Evolutionary conservation across 2,113 vertebrate genomes (phyloP), one percentile per base, ranked within the genome.

Genomic region (Notothenia coriiceps): DNA sequence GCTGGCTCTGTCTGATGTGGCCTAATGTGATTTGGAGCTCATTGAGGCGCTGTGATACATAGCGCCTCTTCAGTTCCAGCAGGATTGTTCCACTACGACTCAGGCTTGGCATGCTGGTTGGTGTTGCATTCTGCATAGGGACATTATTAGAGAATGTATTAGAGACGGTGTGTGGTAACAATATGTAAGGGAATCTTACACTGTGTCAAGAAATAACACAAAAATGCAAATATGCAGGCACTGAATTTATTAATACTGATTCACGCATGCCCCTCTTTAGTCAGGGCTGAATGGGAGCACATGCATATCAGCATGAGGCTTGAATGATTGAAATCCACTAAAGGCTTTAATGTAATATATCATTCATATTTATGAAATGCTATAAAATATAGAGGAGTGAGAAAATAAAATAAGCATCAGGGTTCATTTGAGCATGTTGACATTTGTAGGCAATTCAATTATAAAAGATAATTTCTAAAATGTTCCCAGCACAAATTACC

Each of bases 21-120:
- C 68, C 82, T 86, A 92, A 91, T 71, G 81, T 92, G 82, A 85
- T 78, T 79, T 93, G 91, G 74, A 94, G 91, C 89, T 93, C 89
- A 65, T 87, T 68, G 78, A 94, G 91, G 64, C 90, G 91, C 84
- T 92, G 93, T 44, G 83, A 89, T 83, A 93, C 70, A 59, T 84
- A 83, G 25, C 55, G 77, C 70, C 92, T 90, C 88, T 88, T 92
- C 83, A 93, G 82, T 68, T 94, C 91, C 89, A 94, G 77, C 74
- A 92, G 86, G 59, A 85, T 59, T 73, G 92, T 93, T 85, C 89
- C 92, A 80, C 87, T 88, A 77, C 84, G 87, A 84, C 90, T 92
- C 52, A 91, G 89, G 60, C 84, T 80, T 55, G 89, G 77, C 40
- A 69, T 33, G 72, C 62, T 57, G 25, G 61, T 60, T 65, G 89